Evolutionary conservation across 1,140 invertebrate genomes (phyloP), one percentile per base, ranked within the genome.

Genomic region (Triops longicaudatus): DNA sequence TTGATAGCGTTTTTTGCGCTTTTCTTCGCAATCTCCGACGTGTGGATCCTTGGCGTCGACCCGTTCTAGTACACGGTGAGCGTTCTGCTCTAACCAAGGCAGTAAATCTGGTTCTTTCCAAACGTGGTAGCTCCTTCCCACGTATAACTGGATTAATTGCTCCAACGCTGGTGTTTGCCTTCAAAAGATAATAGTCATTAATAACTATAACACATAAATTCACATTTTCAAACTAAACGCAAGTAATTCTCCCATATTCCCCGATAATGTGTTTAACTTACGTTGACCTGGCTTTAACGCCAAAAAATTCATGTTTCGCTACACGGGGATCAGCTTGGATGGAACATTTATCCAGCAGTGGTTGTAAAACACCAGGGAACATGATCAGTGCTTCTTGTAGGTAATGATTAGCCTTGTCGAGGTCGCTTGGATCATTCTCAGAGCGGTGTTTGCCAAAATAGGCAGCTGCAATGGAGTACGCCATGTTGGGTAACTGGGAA

Each of bases 401-500:
- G 75, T 89, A 80, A 72, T 86, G 80, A 79, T 92, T 87, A 3
- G 93, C 90, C 77, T 81, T 77, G n/a, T 86, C 85, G 17, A 73
- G 44, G 27, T 26, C 31, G 26, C 28, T 76, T 72, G 26, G 76
- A 14, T 79, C 27, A 0, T 14, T n/a, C 5, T 78, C 73, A 14
- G 42, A 37, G 26, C 43, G 43, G 26, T 78, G 78, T 44, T 82
- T 78, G 81, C 90, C 86, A 86, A 90, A 92, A 83, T 91, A 85
- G 42, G 94, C 92, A 73, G 97, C 82, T 0, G 95, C 91, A 74
- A 92, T 85, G 1, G 93, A 96, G 82, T 91, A 96, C 0, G 92
- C 90, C 87, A 96, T 92, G 82, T 97, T 97, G 74, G 94, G 95
- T 44, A 97, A 84, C 82, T 93, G 91, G 26, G 87, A 88, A 5